Conservation (phyloP, 1,140 invertebrate genomes). For the Steinernema khuongi region DNA sequence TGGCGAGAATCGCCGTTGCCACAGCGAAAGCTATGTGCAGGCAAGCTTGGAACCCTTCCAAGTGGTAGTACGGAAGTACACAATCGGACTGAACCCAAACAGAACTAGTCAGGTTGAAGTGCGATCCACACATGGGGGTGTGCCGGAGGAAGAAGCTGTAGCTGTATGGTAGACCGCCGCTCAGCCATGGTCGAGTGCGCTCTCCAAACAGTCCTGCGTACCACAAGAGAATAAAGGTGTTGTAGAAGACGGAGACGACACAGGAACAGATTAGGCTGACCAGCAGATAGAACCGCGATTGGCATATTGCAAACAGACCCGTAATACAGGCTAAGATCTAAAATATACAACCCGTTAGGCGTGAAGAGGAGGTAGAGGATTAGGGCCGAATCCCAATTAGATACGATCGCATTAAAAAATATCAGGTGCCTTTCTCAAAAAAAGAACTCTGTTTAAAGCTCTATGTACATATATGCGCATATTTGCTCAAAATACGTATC, state of each 20-base stretch:
- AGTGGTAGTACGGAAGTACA: neutral
- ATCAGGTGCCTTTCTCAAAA: no score
- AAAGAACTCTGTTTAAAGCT: neutral
- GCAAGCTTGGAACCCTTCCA: neutral
- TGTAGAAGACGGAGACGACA: slow-evolving; percentile 18
- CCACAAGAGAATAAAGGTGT: slow-evolving; percentile 26
- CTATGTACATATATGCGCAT: no score
- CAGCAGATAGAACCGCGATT: slow-evolving; percentile 6
- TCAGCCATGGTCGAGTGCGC: slow-evolving; percentile 18
- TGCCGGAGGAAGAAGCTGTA: slow-evolving; percentile 24
- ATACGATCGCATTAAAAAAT: no score
- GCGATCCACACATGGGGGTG: slow-evolving; percentile 20
- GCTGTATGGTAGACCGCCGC: slow-evolving; percentile 20
- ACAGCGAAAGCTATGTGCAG: neutral
- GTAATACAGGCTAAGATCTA: neutral
- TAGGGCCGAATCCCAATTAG: no score
- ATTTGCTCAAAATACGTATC: no score
- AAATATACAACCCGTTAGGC: neutral
- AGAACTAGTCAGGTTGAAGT: slow-evolving; percentile 21
- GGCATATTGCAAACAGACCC: slow-evolving; percentile 1
- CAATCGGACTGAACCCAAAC: slow-evolving; percentile 10
- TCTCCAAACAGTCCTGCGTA: slow-evolving; percentile 27
- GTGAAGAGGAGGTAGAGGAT: no score
- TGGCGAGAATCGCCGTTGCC: neutral
- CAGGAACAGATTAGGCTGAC: slow-evolving; percentile 19